Base-by-base conservation (phyloP, 2,888 invertebrate species). In the Phasia obesa region DNA sequence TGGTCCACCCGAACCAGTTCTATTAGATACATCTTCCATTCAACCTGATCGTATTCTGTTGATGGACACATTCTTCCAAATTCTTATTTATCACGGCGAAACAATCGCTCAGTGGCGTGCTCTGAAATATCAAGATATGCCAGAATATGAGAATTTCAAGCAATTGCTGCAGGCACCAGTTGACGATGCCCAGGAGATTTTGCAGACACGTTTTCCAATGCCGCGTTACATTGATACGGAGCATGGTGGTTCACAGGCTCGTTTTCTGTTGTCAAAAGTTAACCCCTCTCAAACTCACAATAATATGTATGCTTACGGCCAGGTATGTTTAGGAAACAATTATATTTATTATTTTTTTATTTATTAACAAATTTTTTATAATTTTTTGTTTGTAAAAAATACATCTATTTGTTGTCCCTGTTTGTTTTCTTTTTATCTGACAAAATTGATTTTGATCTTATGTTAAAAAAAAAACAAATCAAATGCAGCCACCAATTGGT, bases 201-300 rank as follows among this genome's bases (percentile, higher is more conserved):
- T 99, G 84, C 96, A 96, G 90, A 97, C 96, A 31, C 94, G 99
- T 81, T 99, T 99, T 92, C 99, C 99, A 1, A 98, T 99, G 94
- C 99, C 99, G 11, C 94, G 99, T 74, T 99, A 99, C 91, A 99
- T 99, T 86, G 99, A 98, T 91, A 99, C 99, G 0, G 99, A 99
- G 90, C 97, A 99, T 88, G 99, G 98, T n/a, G 99, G 99, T 13
- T 99, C 99, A 1, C 99, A 99, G 94, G 99, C 99, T 15, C 95
- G 99, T 86, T 99, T 99, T 93, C 93, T 99, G 86, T 92, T 99
- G 73, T 98, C 98, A 21, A 99, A 99, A 94, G 99, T 99, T 80
- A 99, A 99, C 92, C 99, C 99, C n/a, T 99, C 99, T 88, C 97
- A 98, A 91, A 99, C 99, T 19, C 99, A 99, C 92, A 99, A 99